Percentiles rank a stretch among this genome's conserved stretches.
Conservation (phyloP, 2,888 invertebrate species). For the Neoascia interrupta region DNA sequence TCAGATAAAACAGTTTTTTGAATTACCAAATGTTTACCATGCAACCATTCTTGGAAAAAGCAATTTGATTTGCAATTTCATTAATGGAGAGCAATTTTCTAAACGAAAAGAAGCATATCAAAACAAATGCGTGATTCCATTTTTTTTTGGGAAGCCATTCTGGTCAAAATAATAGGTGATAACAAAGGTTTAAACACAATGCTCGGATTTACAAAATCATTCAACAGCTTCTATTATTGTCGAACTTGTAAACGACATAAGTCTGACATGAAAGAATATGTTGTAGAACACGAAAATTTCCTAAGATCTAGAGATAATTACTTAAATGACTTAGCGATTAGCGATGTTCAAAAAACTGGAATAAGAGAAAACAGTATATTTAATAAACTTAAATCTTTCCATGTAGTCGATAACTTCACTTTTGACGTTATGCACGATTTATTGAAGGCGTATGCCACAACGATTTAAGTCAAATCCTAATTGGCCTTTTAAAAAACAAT, state of each 20-base stretch:
- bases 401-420: conserved; percentile 25
- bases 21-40: too few relatives aligned
- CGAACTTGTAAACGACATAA: not conserved
- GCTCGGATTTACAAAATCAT: not conserved
- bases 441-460: conserved; percentile 39
- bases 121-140: conserved; percentile 10
- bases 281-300: not conserved
- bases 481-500: too few relatives aligned
- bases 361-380: not conserved
- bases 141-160: conserved; percentile 41
- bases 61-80: too few relatives aligned
- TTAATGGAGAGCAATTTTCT: conserved; percentile 79
- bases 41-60: too few relatives aligned
- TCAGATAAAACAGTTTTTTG: not conserved
- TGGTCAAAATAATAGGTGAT: conserved; percentile 15
- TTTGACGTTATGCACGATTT: conserved; percentile 47
- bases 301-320: not conserved
- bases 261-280: not conserved
- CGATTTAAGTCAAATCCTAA: not conserved
- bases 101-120: conserved; percentile 28
- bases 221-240: not conserved
- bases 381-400: too few relatives aligned
- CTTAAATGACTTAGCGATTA: not conserved
- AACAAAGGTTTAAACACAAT: not conserved
- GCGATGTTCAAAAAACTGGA: not conserved